Percentiles rank a stretch among this genome's conserved stretches.
Conservation (phyloP, 2,113 vertebrate species). For the Deroptyus accipitrinus region DNA sequence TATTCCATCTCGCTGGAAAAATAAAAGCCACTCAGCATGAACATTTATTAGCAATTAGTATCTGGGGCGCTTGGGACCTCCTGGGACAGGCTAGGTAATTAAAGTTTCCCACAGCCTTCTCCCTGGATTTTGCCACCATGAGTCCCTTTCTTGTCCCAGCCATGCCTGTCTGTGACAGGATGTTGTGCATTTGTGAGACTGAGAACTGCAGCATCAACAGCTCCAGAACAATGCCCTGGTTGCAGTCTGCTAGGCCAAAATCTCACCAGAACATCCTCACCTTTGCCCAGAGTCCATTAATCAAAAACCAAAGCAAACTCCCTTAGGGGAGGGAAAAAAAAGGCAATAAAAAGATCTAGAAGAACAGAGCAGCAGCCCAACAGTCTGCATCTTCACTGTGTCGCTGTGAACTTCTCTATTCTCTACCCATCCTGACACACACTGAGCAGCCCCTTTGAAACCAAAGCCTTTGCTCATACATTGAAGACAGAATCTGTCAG, state of each 20-base stretch:
- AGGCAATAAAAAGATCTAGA: background rate
- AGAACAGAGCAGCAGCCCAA: background rate
- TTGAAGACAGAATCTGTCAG: background rate
- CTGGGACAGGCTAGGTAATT: background rate
- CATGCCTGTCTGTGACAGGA: background rate
- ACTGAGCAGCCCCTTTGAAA: background rate
- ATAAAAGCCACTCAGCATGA: slow-evolving; percentile 64
- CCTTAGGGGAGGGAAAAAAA: background rate
- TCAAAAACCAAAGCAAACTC: background rate
- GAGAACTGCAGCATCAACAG: background rate
- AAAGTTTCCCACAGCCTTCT: slow-evolving; percentile 21
- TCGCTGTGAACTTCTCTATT: background rate
- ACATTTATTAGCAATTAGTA: slow-evolving; percentile 64
- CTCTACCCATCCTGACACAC: background rate
- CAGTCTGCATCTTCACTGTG: background rate
- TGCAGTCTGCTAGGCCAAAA: background rate
- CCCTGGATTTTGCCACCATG: background rate
- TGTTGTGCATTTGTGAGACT: background rate
- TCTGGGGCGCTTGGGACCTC: background rate
- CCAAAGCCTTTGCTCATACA: background rate
- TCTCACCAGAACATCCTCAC: background rate
- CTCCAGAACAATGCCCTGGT: background rate
- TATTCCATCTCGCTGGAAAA: slow-evolving; percentile 58
- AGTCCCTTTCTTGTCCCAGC: background rate
- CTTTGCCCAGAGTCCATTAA: background rate